A percentile compares a stretch with the other conserved stretches of the same genome.
phyloP scores from a whole-genome alignment of 2,113 vertebrate genomes.

The Sciurus niger region DNA sequence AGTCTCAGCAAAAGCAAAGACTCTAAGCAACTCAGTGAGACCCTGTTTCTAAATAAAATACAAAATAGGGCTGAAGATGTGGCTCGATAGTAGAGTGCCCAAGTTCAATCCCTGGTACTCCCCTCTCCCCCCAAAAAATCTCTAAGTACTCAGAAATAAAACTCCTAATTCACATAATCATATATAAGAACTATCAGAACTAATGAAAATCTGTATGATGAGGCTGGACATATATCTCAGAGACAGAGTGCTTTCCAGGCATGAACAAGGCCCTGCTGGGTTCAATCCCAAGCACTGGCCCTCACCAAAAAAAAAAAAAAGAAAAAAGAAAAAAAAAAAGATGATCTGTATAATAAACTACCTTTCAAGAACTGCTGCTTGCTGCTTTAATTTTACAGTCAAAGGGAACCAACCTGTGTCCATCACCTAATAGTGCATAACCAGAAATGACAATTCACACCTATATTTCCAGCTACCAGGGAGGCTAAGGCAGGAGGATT shows the following conservation, averaged over 20 bases:
- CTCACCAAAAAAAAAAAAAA: no score
- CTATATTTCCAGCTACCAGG: neutral
- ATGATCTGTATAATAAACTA: neutral
- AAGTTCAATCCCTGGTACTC: no score
- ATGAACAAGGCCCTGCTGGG: no score
- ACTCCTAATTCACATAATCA: conserved; percentile 28
- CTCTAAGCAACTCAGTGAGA: no score
- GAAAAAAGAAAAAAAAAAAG: neutral
- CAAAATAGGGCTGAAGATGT: no score
- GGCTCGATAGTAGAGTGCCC: no score
- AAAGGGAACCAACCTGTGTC: neutral
- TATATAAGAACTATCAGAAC: neutral
- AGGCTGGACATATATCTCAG: no score
- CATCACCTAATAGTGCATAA: neutral
- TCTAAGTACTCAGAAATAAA: conserved; percentile 1
- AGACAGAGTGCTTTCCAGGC: no score
- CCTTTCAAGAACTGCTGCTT: conserved; percentile 22
- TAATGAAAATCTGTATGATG: conserved; percentile 37
- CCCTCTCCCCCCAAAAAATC: no score
- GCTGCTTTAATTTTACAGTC: conserved; percentile 19
- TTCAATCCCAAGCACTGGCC: neutral
- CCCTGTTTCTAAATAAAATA: no score
- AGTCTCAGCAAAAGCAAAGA: no score
- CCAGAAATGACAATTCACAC: neutral
- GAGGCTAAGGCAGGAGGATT: neutral